phyloP scores from a whole-genome alignment of 1,140 invertebrate species.

The Nomia melanderi region DNA sequence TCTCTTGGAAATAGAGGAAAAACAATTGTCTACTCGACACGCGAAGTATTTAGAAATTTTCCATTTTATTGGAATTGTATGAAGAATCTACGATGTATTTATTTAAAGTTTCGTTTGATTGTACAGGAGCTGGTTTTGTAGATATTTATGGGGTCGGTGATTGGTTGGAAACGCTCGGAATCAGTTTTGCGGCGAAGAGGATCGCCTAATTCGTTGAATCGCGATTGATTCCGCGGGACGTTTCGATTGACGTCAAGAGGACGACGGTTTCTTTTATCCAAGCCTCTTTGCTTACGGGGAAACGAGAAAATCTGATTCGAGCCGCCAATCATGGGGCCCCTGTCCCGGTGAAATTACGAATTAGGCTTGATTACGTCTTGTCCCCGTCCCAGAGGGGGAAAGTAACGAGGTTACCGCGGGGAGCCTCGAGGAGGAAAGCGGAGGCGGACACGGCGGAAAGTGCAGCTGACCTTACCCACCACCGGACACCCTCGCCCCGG shows the following conservation, averaged over 20 bases:
- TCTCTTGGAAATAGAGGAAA: no score
- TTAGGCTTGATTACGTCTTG: slow-evolving; percentile 49
- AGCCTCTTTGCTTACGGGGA: background rate
- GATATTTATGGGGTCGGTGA: no score
- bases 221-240: background rate
- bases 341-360: slow-evolving; percentile 43
- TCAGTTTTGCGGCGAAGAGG: no score
- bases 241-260: background rate
- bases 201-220: no score
- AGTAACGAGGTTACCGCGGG: slow-evolving; percentile 18
- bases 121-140: no score
- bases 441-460: background rate
- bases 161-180: no score
- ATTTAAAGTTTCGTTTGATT: no score
- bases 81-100: no score
- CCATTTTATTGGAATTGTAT: no score
- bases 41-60: no score
- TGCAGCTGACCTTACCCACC: slow-evolving; percentile 21
- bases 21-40: no score
- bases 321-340: slow-evolving; percentile 17
- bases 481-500: background rate
- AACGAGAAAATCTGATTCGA: slow-evolving; percentile 38
- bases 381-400: background rate
- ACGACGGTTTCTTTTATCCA: slow-evolving; percentile 11
- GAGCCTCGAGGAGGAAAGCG: slow-evolving; percentile 17